Base-by-base conservation (phyloP, 2,797 vertebrate genomes). In the Moxostoma hubbsi region DNA sequence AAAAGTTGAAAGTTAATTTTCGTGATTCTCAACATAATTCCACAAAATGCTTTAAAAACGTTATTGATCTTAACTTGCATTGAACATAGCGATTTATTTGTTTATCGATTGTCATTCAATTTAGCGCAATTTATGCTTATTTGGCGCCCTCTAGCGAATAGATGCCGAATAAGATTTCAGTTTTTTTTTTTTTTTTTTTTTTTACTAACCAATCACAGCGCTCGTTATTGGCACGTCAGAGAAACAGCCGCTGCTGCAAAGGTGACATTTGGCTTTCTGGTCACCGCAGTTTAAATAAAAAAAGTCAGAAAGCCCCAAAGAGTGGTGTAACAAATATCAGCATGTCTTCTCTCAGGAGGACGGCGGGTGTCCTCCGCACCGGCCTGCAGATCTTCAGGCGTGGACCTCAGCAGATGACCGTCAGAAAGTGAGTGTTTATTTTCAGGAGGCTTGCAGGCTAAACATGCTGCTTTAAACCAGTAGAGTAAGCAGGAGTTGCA, bases 341-440 rank as follows among this genome's bases (percentile, higher is more conserved):
- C 6, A 95, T 95, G 94, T 91, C 93, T 83, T 92, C 90, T 45
- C 82, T 94, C 0, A 90, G 90, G 68, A 90, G 90, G 84, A 81
- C 87, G 0, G 9, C 90, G 9, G 87, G 90, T 47, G 71, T 93
- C 51, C 71, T 95, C 5, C 86, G 92, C 75, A 74, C 84, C 0
- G 90, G 92, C 12, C 36, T 83, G 5, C 88, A 66, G 61, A 70
- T 93, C 8, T n/a, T 94, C 0, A 81, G 84, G 63, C 87, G 89
- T 1, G 87, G 83, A 0, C 85, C 90, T 0, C 77, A 73, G 54
- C 85, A 84, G 53, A 89, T 87, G 68, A 84, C 79, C 11, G 84
- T 59, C 67, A 86, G 92, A 90, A 94, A 91, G 94, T 94, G 83
- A 92, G 90, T 81, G 7, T 4, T 1, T 11, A 16, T n/a, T 5